Conservation (phyloP, 2,888 invertebrate genomes). For the Polyommatus iphigenia region DNA sequence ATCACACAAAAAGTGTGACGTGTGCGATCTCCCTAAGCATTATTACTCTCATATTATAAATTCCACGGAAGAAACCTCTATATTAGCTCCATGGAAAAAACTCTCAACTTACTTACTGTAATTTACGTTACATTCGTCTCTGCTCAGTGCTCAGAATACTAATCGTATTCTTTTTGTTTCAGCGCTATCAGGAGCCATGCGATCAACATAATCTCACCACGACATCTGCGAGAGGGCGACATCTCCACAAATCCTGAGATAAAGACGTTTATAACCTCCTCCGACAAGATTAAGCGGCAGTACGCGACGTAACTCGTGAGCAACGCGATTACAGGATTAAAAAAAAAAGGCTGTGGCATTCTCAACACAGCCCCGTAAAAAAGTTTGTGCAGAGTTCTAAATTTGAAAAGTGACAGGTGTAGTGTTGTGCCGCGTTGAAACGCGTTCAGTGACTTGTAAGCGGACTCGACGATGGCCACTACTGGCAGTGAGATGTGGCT, state of each 20-base stretch:
- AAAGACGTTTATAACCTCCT: constrained; percentile 29
- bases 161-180: constrained; percentile 56
- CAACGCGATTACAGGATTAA: constrained; percentile 14
- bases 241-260: constrained; percentile 34
- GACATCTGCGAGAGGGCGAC: constrained; percentile 50
- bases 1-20: too few relatives aligned
- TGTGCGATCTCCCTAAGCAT: too few relatives aligned
- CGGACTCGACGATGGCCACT: constrained; percentile 80
- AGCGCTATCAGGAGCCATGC: constrained; percentile 69
- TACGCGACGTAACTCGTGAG: not conserved
- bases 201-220: constrained; percentile 60
- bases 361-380: not conserved
- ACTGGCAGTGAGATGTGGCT: constrained; percentile 93
- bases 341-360: constrained; percentile 10
- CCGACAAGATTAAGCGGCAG: constrained; percentile 20
- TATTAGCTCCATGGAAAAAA: too few relatives aligned
- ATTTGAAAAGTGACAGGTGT: constrained; percentile 30
- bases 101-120: not conserved
- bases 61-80: too few relatives aligned
- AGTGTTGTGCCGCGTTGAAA: constrained; percentile 34
- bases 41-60: too few relatives aligned
- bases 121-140: not conserved
- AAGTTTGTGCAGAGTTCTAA: constrained; percentile 19
- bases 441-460: constrained; percentile 45
- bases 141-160: constrained; percentile 44